These are phyloP conservation scores for Acridotheres tristis DNA, from an alignment of 2,797 vertebrate species.

Conservation along the genomic window DNA sequence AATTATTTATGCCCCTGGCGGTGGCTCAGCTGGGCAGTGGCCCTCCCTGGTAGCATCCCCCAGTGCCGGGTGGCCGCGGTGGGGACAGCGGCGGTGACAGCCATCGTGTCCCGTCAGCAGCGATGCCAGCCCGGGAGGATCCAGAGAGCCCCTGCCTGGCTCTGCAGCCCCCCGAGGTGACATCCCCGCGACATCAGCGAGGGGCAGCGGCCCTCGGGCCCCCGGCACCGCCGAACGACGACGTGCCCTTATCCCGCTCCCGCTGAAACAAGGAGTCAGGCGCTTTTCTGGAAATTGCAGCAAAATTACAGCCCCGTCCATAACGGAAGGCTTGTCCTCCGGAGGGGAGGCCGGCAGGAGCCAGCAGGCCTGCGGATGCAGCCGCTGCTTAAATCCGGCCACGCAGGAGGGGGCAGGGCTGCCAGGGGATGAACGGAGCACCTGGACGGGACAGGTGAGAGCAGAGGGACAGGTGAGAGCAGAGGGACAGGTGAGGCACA, in stretches of 20 bases:
- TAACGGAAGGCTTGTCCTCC: slow-evolving; percentile 27
- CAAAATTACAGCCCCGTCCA: neutral
- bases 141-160: fast-evolving
- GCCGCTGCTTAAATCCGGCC: neutral
- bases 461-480: neutral
- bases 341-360: slow-evolving; percentile 2
- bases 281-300: neutral
- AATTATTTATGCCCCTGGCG: slow-evolving; percentile 64
- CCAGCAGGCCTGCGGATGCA: neutral
- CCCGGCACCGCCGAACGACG: fast-evolving
- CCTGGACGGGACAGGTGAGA: neutral
- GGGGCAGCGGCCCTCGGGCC: neutral
- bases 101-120: fast-evolving
- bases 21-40: neutral
- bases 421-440: neutral
- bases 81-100: neutral
- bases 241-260: fast-evolving
- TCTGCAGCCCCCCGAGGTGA: neutral
- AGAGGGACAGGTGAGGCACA: neutral
- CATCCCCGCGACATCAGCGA: fast-evolving
- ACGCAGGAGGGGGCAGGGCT: neutral
- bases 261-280: neutral
- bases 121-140: fast-evolving
- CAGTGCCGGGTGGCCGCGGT: neutral
- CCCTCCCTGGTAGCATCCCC: neutral